Percentiles rank a stretch among this genome's conserved stretches.
Evolutionary conservation across 2,888 invertebrate species (phyloP).

Genomic region (Anoncus sp.): DNA sequence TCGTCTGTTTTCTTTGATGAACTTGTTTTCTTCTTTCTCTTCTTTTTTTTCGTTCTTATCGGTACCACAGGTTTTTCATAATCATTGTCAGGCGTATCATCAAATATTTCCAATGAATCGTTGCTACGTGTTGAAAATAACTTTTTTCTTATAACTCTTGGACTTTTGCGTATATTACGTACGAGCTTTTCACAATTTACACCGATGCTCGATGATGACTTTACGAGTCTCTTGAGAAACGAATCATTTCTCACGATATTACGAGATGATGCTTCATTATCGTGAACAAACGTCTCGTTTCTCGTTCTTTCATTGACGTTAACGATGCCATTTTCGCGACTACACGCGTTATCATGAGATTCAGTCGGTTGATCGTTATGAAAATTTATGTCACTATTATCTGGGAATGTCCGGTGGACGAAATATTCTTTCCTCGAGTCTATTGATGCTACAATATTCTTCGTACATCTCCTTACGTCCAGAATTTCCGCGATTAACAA

Average conservation of each 20-base stretch:
- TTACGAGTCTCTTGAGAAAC: constrained; percentile 74
- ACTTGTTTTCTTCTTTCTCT: constrained; percentile 6
- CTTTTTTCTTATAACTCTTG: constrained; percentile 69
- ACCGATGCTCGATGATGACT: constrained; percentile 71
- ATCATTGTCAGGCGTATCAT: constrained; percentile 43
- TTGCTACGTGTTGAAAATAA: constrained; percentile 60
- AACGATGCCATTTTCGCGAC: constrained; percentile 41
- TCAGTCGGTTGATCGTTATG: background rate
- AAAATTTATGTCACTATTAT: constrained; percentile 63
- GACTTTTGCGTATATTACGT: constrained; percentile 74
- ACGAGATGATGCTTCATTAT: constrained; percentile 21
- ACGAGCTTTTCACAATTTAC: constrained; percentile 75
- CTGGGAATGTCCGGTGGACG: constrained; percentile 77
- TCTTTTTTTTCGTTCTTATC: constrained; percentile 17
- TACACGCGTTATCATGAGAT: background rate
- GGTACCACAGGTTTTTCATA: constrained; percentile 70
- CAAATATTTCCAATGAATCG: constrained; percentile 47
- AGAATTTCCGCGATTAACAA: constrained; percentile 68
- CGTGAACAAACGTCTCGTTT: constrained; percentile 17
- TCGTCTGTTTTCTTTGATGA: background rate
- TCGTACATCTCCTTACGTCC: constrained; percentile 77
- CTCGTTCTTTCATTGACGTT: constrained; percentile 1
- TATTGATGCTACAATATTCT: constrained; percentile 68
- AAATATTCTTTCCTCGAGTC: constrained; percentile 71
- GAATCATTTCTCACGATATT: constrained; percentile 66